phyloP scores from a whole-genome alignment of 2,113 vertebrate genomes.

The Engystomops pustulosus region DNA sequence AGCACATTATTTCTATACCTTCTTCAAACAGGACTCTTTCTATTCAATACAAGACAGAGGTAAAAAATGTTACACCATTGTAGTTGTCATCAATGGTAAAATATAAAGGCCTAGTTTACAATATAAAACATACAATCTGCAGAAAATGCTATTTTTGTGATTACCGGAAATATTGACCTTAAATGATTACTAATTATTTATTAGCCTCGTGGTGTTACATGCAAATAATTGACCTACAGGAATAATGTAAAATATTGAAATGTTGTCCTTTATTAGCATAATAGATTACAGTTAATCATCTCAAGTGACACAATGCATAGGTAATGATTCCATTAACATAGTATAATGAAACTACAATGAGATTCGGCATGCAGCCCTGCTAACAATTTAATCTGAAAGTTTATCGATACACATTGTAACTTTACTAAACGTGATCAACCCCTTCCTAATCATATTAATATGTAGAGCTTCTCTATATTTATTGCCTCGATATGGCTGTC shows the following conservation, averaged over 20 bases:
- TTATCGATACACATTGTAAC: slow-evolving; percentile 31
- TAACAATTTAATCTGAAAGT: neutral
- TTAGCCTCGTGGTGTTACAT: slow-evolving; percentile 4
- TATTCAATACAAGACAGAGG: too few species aligned
- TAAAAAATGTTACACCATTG: too few species aligned
- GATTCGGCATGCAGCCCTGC: too few species aligned
- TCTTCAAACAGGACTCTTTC: too few species aligned
- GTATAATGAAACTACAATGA: slow-evolving; percentile 21
- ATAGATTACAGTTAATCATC: slow-evolving; percentile 47
- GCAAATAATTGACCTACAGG: slow-evolving; percentile 10
- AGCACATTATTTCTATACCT: too few species aligned
- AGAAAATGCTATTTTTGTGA: neutral
- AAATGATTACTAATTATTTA: slow-evolving; percentile 22
- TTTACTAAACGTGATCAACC: slow-evolving; percentile 5
- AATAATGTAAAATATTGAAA: slow-evolving; percentile 42
- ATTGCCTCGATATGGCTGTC: too few species aligned
- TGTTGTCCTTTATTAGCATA: slow-evolving; percentile 48
- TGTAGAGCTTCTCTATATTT: too few species aligned
- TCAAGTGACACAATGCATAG: slow-evolving; percentile 15
- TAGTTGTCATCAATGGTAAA: too few species aligned
- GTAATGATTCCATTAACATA: slow-evolving; percentile 25
- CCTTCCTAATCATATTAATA: too few species aligned
- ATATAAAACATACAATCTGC: neutral
- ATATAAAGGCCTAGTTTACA: too few species aligned
- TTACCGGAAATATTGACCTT: neutral